Evolutionary conservation across 2,797 vertebrate genomes (phyloP), one percentile per base, ranked within the genome.

Genomic region (Pseudomugil tenellus): DNA sequence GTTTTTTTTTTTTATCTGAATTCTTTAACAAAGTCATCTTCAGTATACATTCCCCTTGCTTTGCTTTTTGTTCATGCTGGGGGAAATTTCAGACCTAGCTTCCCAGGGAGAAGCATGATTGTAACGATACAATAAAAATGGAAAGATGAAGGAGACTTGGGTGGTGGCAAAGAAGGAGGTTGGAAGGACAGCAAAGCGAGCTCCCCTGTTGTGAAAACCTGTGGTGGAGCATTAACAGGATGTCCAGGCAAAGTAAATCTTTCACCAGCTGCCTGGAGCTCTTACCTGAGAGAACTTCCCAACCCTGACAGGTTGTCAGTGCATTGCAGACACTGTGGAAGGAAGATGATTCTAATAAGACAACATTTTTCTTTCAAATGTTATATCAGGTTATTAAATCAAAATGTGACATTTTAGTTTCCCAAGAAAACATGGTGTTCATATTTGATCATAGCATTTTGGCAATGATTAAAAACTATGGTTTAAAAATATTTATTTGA

Each of bases 41-140:
- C 87, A 77, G 71, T 68, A 65, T 72, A 76, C 60, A 68, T 52
- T 37, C 41, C 59, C 52, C 43, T 54, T 48, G 43, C 26, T 41
- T 56, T 25, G 1, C 7, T 35, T 53, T 51, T 68, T 68, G 71
- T 69, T 37, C 56, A 74, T 67, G 64, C 83, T 76, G 76, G 58
- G 71, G 64, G 76, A 82, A 85, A 84, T 87, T 67, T 88, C 80
- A 74, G 62, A 28, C 66, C 62, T 31, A 79, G 51, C 73, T 70
- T 84, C 88, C 89, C 61, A 72, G 68, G 4, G 88, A 59, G 89
- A 84, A 69, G 65, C 8, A 17, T 76, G 83, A 92, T 89, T 85
- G 76, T 82, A 85, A 87, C 83, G 89, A 78, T 63, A 87, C 79
- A 74, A 90, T 91, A 86, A 90, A 92, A 88, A 90, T 87, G 80